Evolutionary conservation across 2,797 vertebrate genomes (phyloP), one percentile per base, ranked within the genome.

Genomic region (Urophycis tenuis): DNA sequence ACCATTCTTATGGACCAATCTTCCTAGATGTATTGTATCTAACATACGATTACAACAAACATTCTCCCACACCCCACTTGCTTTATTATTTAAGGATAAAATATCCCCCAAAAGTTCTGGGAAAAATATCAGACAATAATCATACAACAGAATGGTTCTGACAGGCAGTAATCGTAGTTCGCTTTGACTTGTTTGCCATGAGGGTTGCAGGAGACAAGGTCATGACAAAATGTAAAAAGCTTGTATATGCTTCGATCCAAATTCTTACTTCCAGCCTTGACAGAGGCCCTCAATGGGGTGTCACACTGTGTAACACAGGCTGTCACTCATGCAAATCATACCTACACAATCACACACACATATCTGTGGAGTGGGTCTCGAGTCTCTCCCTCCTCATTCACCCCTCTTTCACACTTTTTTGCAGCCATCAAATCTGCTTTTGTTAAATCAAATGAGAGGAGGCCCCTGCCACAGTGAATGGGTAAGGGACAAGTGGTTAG

Each of bases 291-390:
- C 53, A 25, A 60, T 10, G 53, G 19, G 19, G 53, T 9, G 22
- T 60, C 53, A 25, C 22, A 60, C 53, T 60, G 53, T 60, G 25
- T 60, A 60, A 60, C 53, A 60, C 15, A 22, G 53, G 22, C 53
- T 60, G 53, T 60, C 53, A 60, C 53, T 60, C 53, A 45, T 17
- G 41, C 41, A 60, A 60, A 60, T 60, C 53, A 60, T 60, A 60
- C 7, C 22, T 22, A 53, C 53, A 25, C 53, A 60, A 25, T 19
- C 45, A 22, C 53, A n/a, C 7, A 8, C 2, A 22, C 53, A 25
- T 25, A 60, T n/a, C 22, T n/a, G 53, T 10, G 53, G 53, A 60
- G 53, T 60, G 53, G 8, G 53, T 60, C 53, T 60, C 2, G 53
- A 60, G 53, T 9, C 53, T 60, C 22, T 25, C 53, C 53, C 22